Conservation (phyloP, 1,140 invertebrate species). For the Hyphantria cunea region DNA sequence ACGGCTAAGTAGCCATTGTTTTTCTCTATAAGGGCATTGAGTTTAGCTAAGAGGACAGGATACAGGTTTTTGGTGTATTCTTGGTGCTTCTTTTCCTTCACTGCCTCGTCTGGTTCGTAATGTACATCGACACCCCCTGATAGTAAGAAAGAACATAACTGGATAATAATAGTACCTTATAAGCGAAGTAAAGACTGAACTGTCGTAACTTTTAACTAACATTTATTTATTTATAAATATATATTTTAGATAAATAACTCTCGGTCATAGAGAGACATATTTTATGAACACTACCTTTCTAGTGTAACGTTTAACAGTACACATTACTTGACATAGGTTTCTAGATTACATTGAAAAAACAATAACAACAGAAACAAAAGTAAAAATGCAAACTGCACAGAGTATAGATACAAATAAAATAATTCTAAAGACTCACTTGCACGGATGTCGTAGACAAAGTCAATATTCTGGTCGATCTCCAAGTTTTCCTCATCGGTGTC, state of each 20-base stretch:
- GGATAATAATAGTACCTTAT: too few relatives aligned
- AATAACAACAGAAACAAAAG: too few relatives aligned
- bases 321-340: too few relatives aligned
- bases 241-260: too few relatives aligned
- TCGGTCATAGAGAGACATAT: too few relatives aligned
- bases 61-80: not conserved
- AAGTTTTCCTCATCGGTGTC: not conserved
- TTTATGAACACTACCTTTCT: too few relatives aligned
- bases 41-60: not conserved
- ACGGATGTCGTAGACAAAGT: not conserved
- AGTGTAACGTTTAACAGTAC: too few relatives aligned
- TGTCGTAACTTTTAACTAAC: too few relatives aligned
- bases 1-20: not conserved
- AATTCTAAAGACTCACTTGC: not conserved
- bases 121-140: not conserved
- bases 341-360: too few relatives aligned
- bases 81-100: not conserved
- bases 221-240: too few relatives aligned
- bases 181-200: too few relatives aligned
- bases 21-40: not conserved
- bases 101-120: not conserved
- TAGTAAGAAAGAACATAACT: not conserved
- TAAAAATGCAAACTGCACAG: too few relatives aligned
- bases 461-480: slow-evolving; percentile 2
- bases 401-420: not conserved